Evolutionary conservation across 2,113 vertebrate genomes (phyloP).

Genomic region (Aspiorhynchus laticeps): DNA sequence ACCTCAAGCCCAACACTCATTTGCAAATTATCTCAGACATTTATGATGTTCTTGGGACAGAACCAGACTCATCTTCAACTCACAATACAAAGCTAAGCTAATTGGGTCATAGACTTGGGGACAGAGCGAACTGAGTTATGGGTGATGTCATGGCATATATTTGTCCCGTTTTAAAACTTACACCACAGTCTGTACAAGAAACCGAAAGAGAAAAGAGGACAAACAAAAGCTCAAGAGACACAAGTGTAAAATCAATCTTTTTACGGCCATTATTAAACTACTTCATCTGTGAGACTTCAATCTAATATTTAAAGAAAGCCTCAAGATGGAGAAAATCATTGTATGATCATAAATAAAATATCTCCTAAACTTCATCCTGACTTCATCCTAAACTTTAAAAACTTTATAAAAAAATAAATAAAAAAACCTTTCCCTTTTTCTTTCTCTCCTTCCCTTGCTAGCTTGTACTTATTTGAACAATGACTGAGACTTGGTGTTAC

Average conservation of each 20-base stretch:
- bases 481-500: too few species aligned
- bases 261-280: neutral
- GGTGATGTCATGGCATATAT: neutral
- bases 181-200: neutral
- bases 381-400: too few species aligned
- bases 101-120: constrained; percentile 49
- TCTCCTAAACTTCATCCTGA: too few species aligned
- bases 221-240: neutral
- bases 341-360: constrained; percentile 13
- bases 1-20: constrained; percentile 49
- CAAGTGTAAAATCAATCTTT: neutral
- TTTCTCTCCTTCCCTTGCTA: too few species aligned
- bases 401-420: too few species aligned
- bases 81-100: constrained; percentile 49
- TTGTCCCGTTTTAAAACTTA: constrained; percentile 10
- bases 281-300: neutral
- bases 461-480: too few species aligned
- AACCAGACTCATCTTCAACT: constrained; percentile 46
- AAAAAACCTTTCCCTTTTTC: too few species aligned
- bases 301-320: neutral
- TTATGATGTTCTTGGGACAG: constrained; percentile 52
- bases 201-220: neutral
- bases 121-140: neutral
- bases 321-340: neutral
- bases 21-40: constrained; percentile 61